Conservation (phyloP, 2,797 vertebrate genomes). For the Varecia variegata region DNA sequence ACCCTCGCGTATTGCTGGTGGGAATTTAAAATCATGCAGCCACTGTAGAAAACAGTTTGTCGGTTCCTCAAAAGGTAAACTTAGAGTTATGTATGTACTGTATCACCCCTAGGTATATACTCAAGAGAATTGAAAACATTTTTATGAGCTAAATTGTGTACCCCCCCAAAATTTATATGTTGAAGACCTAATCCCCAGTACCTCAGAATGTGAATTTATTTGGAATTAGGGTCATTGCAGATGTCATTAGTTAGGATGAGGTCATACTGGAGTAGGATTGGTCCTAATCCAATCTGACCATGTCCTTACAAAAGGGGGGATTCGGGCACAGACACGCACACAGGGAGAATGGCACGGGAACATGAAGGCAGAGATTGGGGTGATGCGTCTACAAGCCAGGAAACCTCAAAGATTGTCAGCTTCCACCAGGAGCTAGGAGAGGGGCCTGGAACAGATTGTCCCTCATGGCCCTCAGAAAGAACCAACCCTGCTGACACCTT, state of each 20-base stretch:
- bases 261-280: neutral
- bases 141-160: neutral
- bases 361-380: neutral
- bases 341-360: neutral
- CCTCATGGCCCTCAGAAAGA: neutral
- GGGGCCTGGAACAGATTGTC: neutral
- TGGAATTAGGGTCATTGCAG: neutral
- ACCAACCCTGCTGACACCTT: neutral
- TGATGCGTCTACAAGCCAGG: neutral
- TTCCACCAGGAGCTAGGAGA: neutral
- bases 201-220: neutral
- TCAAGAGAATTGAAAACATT: neutral
- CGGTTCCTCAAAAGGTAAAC: neutral
- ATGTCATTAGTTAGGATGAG: neutral
- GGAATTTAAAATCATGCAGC: neutral
- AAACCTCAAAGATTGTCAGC: neutral
- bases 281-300: neutral
- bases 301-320: neutral
- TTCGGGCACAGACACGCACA: neutral
- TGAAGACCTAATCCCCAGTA: neutral
- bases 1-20: neutral
- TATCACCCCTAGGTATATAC: neutral
- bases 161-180: neutral
- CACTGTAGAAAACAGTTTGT: neutral
- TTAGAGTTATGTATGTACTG: neutral